Evolutionary conservation across 2,888 invertebrate species (phyloP).

Genomic region (Stramonita haemastoma): DNA sequence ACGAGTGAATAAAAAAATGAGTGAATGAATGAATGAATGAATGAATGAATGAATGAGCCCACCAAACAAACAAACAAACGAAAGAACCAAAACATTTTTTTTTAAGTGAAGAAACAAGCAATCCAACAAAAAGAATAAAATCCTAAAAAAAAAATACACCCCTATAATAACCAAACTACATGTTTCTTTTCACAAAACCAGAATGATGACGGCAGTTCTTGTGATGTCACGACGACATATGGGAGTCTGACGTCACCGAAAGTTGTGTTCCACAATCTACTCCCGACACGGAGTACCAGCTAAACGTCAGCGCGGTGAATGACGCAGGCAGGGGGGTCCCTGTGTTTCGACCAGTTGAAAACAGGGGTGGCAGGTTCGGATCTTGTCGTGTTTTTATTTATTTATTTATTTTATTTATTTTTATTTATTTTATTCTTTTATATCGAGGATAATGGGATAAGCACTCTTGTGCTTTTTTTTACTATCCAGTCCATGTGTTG

Average conservation of each 20-base stretch:
- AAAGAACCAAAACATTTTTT: too few species aligned
- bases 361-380: background rate
- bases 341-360: background rate
- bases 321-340: background rate
- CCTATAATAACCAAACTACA: background rate
- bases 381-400: background rate
- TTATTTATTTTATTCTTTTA: too few species aligned
- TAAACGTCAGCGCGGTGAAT: slow-evolving; percentile 8
- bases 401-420: background rate
- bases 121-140: too few species aligned
- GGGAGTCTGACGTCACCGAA: slow-evolving; percentile 5
- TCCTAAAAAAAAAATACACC: too few species aligned
- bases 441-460: too few species aligned
- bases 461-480: too few species aligned
- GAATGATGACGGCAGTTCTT: background rate
- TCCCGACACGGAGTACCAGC: slow-evolving; percentile 7
- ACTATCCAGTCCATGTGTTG: too few species aligned
- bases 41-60: background rate
- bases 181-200: background rate
- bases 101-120: too few species aligned
- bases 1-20: too few species aligned
- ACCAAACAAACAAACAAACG: too few species aligned
- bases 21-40: background rate
- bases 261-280: background rate
- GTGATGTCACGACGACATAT: background rate